Percentiles rank a stretch among this genome's conserved stretches.
Conservation (phyloP, 2,888 invertebrate genomes). For the Carcina quercana region DNA sequence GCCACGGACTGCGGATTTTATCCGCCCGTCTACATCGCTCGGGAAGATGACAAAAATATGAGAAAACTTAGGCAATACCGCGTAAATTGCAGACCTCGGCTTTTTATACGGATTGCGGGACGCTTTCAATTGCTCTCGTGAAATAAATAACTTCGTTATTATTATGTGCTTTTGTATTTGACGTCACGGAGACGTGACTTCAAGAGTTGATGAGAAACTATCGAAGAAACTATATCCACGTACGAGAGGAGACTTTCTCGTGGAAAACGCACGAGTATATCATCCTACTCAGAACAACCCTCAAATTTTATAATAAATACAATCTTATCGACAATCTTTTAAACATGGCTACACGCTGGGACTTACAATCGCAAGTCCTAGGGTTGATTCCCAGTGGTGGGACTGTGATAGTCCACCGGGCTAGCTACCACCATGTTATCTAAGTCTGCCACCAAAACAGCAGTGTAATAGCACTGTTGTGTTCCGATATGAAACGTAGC, state of each 20-base stretch:
- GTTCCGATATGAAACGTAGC: too few relatives aligned
- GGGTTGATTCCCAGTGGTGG: too few relatives aligned
- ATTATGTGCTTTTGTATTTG: constrained; percentile 12
- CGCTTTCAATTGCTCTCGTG: constrained; percentile 32
- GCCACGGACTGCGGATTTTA: not conserved
- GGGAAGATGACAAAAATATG: constrained; percentile 41
- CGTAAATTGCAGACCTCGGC: constrained; percentile 26
- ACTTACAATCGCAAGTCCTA: too few relatives aligned
- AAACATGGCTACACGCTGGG: not conserved
- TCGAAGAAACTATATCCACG: too few relatives aligned
- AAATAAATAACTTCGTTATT: constrained; percentile 33
- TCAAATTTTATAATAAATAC: not conserved
- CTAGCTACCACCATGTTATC: too few relatives aligned
- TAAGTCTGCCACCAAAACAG: too few relatives aligned
- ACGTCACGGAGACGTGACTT: constrained; percentile 1
- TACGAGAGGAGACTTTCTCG: too few relatives aligned
- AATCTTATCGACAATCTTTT: not conserved
- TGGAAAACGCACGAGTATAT: too few relatives aligned
- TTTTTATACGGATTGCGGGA: constrained; percentile 23
- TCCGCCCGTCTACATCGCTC: constrained; percentile 4
- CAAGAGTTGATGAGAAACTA: not conserved
- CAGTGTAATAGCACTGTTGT: too few relatives aligned
- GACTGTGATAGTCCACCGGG: too few relatives aligned
- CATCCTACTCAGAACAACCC: not conserved
- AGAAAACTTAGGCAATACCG: constrained; percentile 43